Base-by-base conservation (phyloP, 2,113 vertebrate species). In the Puffinus mauretanicus region DNA sequence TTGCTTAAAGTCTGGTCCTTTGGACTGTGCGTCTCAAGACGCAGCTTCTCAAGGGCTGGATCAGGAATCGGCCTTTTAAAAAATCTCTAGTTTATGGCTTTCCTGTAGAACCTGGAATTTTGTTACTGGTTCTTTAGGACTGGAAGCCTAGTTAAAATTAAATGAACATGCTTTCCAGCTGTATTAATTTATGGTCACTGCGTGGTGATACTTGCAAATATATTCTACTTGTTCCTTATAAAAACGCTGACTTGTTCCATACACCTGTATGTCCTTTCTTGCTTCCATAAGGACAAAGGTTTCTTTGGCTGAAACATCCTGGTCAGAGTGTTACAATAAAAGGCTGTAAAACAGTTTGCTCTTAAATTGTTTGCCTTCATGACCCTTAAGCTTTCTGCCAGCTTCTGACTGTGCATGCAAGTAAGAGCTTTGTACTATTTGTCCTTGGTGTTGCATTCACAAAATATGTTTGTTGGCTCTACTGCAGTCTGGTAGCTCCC, bases 361-460 rank as follows among this genome's bases (percentile, higher is more conserved):
- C 81, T 95, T 84, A 82, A 94, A 87, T 79, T 87, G 49, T 84
- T 94, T 94, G 77, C 73, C 78, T 91, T 89, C 16, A 2, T 97
- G 95, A 93, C 96, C 86, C 77, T 61, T 83, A 73, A 82, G 92
- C 93, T 85, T 72, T 90, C 70, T 97, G 96, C 82, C 95, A 97
- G 91, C 77, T 96, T 69, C 93, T 96, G 69, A 36, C 89, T 72
- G 83, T 42, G 73, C 67, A 44, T 2, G 40, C 73, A 84, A 93
- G 72, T 54, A 27, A 88, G 66, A 82, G 47, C 79, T 84, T 93
- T 91, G 91, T 93, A 92, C 88, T 92, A 0, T 91, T 87, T 91
- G 89, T 94, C 86, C 94, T 96, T 85, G 90, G 36, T 69, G 49
- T 55, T 95, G 72, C 64, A 71, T 73, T 94, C 64, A 55, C 40